Conservation (phyloP, 2,797 vertebrate genomes). For the Melanotaenia boesemani region DNA sequence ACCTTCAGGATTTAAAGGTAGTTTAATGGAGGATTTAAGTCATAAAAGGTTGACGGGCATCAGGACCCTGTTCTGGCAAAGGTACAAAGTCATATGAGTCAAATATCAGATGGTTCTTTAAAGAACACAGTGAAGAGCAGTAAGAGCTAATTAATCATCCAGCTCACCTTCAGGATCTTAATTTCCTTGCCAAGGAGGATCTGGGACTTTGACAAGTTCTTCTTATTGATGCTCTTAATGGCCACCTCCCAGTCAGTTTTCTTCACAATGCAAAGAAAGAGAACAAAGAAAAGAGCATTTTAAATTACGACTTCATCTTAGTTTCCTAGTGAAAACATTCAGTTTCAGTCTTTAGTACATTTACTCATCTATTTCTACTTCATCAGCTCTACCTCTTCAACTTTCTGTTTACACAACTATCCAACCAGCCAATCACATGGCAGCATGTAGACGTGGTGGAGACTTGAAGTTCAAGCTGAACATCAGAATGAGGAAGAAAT, state of each 20-base stretch:
- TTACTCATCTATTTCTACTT: not conserved
- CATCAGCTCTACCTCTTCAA: not conserved
- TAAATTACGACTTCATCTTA: not conserved
- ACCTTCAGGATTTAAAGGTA: not conserved
- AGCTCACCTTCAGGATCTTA: conserved; percentile 89
- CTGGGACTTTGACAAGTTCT: conserved; percentile 92
- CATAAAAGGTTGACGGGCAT: not conserved
- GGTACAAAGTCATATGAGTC: not conserved
- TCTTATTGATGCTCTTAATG: conserved; percentile 95
- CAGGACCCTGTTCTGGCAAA: not conserved
- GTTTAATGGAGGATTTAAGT: too few relatives aligned
- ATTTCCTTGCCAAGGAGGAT: conserved; percentile 94
- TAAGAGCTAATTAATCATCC: conserved; percentile 16
- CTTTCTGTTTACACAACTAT: too few relatives aligned
- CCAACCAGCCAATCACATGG: too few relatives aligned
- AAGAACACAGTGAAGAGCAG: conserved; percentile 13
- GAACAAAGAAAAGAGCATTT: not conserved
- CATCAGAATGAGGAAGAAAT: too few relatives aligned
- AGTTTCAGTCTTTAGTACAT: not conserved
- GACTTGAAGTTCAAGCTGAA: too few relatives aligned
- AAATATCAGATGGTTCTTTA: conserved; percentile 18
- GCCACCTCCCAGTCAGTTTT: conserved; percentile 94
- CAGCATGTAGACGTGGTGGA: too few relatives aligned
- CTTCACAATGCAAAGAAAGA: conserved; percentile 67
- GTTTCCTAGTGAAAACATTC: not conserved